Percentiles rank a stretch among this genome's conserved stretches.
Conservation (phyloP, 2,113 vertebrate species). For the Xiphias gladius region DNA sequence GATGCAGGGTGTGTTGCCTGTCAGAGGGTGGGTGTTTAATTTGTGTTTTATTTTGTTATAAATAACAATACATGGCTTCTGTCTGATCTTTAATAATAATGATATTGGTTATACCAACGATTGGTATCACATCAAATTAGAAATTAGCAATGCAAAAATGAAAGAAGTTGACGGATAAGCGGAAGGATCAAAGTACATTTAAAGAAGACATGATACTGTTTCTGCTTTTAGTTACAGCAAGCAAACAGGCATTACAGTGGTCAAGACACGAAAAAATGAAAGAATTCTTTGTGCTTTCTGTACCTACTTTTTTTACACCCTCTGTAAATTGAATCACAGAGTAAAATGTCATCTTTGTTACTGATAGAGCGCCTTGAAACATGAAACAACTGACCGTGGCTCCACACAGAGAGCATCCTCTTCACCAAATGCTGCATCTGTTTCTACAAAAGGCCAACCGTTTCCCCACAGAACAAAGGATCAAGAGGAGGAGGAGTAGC, state of each 20-base stretch:
- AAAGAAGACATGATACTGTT: background rate
- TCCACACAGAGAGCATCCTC: slow-evolving; percentile 37
- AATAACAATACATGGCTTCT: background rate
- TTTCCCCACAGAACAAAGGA: slow-evolving; percentile 51
- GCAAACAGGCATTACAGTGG: background rate
- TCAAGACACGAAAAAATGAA: background rate
- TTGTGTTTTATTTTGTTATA: background rate
- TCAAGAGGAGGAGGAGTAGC: slow-evolving; percentile 56
- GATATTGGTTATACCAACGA: background rate
- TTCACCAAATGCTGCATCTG: slow-evolving; percentile 61
- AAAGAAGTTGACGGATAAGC: background rate
- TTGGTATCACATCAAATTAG: background rate
- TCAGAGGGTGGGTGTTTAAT: background rate
- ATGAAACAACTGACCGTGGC: slow-evolving; percentile 36
- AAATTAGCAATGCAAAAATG: background rate
- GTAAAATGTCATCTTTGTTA: slow-evolving; percentile 34
- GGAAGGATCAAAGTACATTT: background rate
- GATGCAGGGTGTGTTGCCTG: background rate
- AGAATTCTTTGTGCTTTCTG: background rate
- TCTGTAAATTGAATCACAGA: slow-evolving; percentile 13
- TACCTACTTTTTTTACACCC: background rate
- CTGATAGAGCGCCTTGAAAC: slow-evolving; percentile 22
- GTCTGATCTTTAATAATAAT: background rate
- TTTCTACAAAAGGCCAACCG: slow-evolving; percentile 48
- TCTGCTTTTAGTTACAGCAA: background rate